phyloP scores from a whole-genome alignment of 2,888 invertebrate species.

The Polydrusus cervinus region DNA sequence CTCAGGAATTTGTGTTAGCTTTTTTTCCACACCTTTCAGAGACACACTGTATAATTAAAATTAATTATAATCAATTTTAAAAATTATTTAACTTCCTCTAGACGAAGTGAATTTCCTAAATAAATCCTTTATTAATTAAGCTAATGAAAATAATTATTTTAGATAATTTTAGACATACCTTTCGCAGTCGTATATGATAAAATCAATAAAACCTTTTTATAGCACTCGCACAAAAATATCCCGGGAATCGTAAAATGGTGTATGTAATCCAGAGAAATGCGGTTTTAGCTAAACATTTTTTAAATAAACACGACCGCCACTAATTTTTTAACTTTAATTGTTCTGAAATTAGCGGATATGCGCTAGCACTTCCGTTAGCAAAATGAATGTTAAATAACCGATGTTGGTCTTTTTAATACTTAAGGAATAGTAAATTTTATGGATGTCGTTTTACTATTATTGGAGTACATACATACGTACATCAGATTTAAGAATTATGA shows the following conservation, averaged over 20 bases:
- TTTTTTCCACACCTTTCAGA: no score
- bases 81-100: no score
- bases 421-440: conserved; percentile 39
- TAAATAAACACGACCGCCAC: conserved; percentile 28
- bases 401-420: conserved; percentile 41
- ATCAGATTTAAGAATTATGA: conserved; percentile 33
- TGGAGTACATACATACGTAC: conserved; percentile 43
- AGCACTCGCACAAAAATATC: conserved; percentile 23
- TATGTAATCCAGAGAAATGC: conserved; percentile 22
- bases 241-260: conserved; percentile 3
- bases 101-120: no score
- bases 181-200: not conserved
- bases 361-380: conserved; percentile 34
- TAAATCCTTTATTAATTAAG: no score
- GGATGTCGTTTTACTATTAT: conserved; percentile 34
- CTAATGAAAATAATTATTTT: no score
- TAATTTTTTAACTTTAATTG: conserved; percentile 7
- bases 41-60: no score
- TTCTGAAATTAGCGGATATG: conserved; percentile 29
- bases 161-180: conserved; percentile 6
- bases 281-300: conserved; percentile 25
- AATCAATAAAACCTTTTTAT: conserved; percentile 5
- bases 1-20: no score
- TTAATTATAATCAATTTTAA: no score
- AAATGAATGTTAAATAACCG: conserved; percentile 29